These are phyloP conservation scores for Tragelaphus strepsiceros DNA, from an alignment of 2,113 vertebrate genomes.

Conservation along the genomic window DNA sequence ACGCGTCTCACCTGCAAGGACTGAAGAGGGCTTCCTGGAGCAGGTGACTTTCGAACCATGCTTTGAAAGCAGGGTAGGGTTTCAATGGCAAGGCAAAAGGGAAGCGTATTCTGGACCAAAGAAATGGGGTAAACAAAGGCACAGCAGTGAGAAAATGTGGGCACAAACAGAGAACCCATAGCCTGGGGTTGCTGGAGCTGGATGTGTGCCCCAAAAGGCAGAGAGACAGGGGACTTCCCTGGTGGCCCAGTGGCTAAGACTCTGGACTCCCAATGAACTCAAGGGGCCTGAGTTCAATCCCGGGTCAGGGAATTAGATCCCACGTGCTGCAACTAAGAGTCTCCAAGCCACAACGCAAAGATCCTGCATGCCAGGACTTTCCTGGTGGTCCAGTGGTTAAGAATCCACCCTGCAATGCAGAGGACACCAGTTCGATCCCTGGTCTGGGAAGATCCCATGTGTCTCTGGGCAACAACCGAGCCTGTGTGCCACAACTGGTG, in stretches of 20 bases:
- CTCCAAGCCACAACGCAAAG: neutral
- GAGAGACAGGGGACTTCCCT: neutral
- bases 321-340: neutral
- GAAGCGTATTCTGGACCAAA: neutral
- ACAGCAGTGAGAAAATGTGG: neutral
- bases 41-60: neutral
- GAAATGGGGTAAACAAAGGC: neutral
- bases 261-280: neutral
- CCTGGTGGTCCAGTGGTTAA: neutral
- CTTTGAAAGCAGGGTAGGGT: neutral
- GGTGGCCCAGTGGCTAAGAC: neutral
- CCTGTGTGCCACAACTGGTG: neutral
- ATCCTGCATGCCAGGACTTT: neutral
- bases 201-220: neutral
- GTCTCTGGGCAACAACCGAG: neutral
- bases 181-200: neutral
- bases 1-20: neutral
- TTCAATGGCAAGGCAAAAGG: neutral
- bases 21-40: neutral
- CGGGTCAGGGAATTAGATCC: neutral
- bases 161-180: neutral
- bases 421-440: neutral
- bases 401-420: neutral
- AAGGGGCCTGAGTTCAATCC: neutral
- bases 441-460: neutral